Base-by-base conservation (phyloP, 2,888 invertebrate species). In the Ethmia dodecea region DNA sequence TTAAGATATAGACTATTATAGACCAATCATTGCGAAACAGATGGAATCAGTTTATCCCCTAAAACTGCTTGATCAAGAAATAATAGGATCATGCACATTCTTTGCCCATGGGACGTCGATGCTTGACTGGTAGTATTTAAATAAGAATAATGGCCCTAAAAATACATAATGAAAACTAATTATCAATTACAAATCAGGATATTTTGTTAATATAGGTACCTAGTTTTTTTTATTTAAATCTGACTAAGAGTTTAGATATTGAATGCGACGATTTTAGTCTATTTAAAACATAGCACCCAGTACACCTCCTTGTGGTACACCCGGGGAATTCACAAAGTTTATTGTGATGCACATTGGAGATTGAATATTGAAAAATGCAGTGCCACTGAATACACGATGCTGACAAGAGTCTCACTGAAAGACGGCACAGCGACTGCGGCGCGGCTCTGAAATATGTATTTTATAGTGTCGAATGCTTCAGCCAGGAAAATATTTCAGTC, bases 351-450 rank as follows among this genome's bases (percentile, higher is more conserved):
- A 50, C 53, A 53, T 49, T 49, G 57, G 53, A 69, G 64, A 76
- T 73, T 75, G 70, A 68, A 63, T 67, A 59, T 66, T 77, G 66
- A 73, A 76, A 77, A 71, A 78, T 79, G 70, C 67, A 79, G 57
- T 52, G 50, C 40, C 57, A 45, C 56, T 64, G 69, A 71, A 74
- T 75, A 67, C 60, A 51, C 60, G 62, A 72, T 62, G 66, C 44
- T 55, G 56, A 56, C 58, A 55, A 52, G 49, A 62, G 55, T 56
- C 44, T 53, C 59, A 58, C 59, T 67, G 64, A 68, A 65, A 72
- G 61, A 63, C 58, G 57, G 47, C 46, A 41, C 47, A 42, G 55
- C 57, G 60, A 49, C 47, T 52, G 46, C 46, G 40, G 47, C 46
- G 40, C 44, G 37, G 36, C 36, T 36, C 51, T 65, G 51, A 57